phyloP scores from a whole-genome alignment of 2,888 invertebrate species.

The Lasioglossum calceatum region DNA sequence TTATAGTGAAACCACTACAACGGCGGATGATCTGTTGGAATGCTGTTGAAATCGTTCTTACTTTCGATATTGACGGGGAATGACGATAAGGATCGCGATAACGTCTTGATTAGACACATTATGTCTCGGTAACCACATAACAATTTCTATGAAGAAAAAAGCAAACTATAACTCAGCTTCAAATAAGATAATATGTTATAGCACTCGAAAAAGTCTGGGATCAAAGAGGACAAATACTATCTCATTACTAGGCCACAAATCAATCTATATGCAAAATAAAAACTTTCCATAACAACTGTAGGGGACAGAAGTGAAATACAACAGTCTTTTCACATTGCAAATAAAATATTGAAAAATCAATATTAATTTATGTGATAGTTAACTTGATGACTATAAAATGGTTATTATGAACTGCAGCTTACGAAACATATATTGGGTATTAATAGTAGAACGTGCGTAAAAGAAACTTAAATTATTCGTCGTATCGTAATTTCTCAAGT shows the following conservation, averaged over 20 bases:
- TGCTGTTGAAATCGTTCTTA: slow-evolving; percentile 3
- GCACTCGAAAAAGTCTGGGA: neutral
- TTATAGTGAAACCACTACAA: neutral
- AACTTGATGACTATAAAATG: too few relatives aligned
- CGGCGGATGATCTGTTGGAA: neutral
- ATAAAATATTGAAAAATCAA: neutral
- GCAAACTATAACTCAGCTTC: neutral
- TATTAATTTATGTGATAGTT: too few relatives aligned
- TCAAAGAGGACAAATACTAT: neutral
- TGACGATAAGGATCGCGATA: neutral
- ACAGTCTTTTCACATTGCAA: too few relatives aligned
- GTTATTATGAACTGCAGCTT: too few relatives aligned
- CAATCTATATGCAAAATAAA: neutral
- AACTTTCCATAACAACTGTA: neutral
- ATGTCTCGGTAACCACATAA: too few relatives aligned
- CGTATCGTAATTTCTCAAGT: too few relatives aligned
- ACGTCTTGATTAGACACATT: neutral
- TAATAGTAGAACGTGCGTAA: too few relatives aligned
- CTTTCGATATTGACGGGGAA: neutral
- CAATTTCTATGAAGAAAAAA: neutral
- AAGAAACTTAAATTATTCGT: too few relatives aligned
- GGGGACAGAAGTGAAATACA: neutral
- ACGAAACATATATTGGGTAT: too few relatives aligned
- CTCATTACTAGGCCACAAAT: neutral
- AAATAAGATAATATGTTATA: neutral